These are phyloP conservation scores for Umimayanthus kanabou DNA, from an alignment of 92 coral and sea anemone genomes.

Conservation along the genomic window DNA sequence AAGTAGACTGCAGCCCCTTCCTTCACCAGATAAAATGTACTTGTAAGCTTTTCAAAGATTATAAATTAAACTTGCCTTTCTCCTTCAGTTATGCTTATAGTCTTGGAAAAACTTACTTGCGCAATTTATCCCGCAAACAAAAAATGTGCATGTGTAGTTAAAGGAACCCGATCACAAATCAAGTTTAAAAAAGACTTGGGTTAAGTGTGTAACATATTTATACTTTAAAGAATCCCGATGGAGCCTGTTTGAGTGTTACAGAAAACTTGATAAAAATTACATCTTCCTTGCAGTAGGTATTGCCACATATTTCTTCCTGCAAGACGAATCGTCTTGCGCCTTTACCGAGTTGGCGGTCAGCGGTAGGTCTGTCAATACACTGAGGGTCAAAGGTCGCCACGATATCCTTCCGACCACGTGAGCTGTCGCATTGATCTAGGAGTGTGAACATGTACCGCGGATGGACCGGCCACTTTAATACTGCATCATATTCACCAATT, in stretches of 20 bases:
- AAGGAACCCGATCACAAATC: not conserved
- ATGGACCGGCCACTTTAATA: conserved; percentile 90
- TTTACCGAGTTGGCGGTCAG: conserved; percentile 95
- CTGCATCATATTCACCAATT: conserved; percentile 91
- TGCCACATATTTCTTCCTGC: conserved; percentile 78
- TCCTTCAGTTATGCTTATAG: too few relatives aligned
- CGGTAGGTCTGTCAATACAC: conserved; percentile 83
- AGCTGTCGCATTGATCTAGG: conserved; percentile 82
- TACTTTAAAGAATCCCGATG: conserved; percentile 70
- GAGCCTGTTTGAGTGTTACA: conserved; percentile 67
- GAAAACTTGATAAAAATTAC: conserved; percentile 78
- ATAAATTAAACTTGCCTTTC: too few relatives aligned
- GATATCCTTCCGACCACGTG: conserved; percentile 76
- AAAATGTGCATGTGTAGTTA: too few relatives aligned
- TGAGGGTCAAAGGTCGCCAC: conserved; percentile 95
- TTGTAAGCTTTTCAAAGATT: too few relatives aligned
- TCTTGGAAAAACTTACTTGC: too few relatives aligned
- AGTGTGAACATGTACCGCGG: conserved; percentile 91
- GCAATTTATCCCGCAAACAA: too few relatives aligned
- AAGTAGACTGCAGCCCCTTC: too few relatives aligned
- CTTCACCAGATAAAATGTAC: too few relatives aligned
- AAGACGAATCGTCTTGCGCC: conserved; percentile 95
- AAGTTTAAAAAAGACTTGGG: not conserved
- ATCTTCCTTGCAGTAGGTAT: conserved; percentile 84
- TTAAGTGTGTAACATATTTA: not conserved